Percentiles rank a stretch among this genome's conserved stretches.
Conservation (phyloP, 2,797 vertebrate species). For the Poliocrania exsul region DNA sequence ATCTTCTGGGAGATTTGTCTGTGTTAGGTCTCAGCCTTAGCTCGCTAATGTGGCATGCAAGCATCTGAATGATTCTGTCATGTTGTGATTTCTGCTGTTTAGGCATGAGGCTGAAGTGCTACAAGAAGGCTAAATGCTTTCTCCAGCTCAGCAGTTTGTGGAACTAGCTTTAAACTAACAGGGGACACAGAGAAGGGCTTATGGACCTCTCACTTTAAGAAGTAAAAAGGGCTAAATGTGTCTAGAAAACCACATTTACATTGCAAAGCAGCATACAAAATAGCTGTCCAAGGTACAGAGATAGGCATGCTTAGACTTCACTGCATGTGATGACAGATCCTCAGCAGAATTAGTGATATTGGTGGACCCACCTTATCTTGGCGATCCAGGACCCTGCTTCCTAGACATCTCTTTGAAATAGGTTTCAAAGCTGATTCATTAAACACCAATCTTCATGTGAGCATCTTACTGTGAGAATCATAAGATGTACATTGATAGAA, state of each 20-base stretch:
- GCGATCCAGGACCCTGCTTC: background rate
- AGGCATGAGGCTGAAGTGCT: background rate
- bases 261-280: background rate
- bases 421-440: background rate
- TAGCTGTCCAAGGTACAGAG: background rate
- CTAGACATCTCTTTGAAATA: background rate
- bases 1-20: background rate
- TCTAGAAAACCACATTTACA: background rate
- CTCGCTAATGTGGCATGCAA: background rate
- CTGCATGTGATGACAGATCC: background rate
- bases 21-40: background rate
- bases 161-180: background rate
- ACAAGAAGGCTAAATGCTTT: background rate
- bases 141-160: background rate
- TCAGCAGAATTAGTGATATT: background rate
- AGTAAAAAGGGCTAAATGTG: background rate
- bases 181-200: background rate
- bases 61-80: background rate
- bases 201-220: background rate
- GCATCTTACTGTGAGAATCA: background rate
- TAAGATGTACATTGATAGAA: background rate
- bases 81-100: conserved; percentile 4
- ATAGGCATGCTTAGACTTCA: background rate
- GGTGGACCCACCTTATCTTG: background rate
- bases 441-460: background rate